Evolutionary conservation across 2,113 vertebrate species (phyloP).

Genomic region (Peromyscus polionotus): DNA sequence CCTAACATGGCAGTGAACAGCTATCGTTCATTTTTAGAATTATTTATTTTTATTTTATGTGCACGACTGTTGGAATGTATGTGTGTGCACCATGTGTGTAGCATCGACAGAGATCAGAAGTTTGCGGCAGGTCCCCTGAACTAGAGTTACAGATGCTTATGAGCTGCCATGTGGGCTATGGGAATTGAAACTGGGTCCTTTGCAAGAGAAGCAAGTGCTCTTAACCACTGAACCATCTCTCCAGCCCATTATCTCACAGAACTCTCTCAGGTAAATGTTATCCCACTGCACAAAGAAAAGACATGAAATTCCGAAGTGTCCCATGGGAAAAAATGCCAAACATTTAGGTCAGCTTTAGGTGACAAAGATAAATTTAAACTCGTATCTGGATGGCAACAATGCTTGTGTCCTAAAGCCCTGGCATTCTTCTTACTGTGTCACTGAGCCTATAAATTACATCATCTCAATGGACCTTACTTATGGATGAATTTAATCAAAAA

Average conservation of each 20-base stretch:
- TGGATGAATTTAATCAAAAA: slow-evolving; percentile 23
- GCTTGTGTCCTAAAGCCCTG: neutral
- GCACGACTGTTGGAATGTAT: neutral
- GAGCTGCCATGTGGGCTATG: neutral
- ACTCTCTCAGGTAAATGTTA: neutral
- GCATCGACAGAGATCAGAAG: neutral
- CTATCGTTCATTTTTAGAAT: neutral
- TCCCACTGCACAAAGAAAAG: neutral
- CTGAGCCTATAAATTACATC: neutral
- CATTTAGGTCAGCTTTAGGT: neutral
- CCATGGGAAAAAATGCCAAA: neutral
- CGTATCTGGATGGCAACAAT: neutral
- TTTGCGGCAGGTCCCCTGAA: neutral
- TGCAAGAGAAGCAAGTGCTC: neutral
- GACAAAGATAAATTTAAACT: neutral
- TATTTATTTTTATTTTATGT: neutral
- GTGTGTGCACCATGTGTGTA: neutral
- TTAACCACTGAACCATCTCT: neutral
- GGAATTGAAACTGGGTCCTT: neutral
- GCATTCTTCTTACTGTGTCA: neutral
- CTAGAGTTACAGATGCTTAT: no score
- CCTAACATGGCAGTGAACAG: neutral
- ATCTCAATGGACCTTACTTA: neutral
- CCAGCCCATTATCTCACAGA: neutral
- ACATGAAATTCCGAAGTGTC: neutral